A percentile compares a stretch with the other conserved stretches of the same genome.
Evolutionary conservation across 2,888 invertebrate genomes (phyloP).

Genomic region (Tenthredo distinguenda): DNA sequence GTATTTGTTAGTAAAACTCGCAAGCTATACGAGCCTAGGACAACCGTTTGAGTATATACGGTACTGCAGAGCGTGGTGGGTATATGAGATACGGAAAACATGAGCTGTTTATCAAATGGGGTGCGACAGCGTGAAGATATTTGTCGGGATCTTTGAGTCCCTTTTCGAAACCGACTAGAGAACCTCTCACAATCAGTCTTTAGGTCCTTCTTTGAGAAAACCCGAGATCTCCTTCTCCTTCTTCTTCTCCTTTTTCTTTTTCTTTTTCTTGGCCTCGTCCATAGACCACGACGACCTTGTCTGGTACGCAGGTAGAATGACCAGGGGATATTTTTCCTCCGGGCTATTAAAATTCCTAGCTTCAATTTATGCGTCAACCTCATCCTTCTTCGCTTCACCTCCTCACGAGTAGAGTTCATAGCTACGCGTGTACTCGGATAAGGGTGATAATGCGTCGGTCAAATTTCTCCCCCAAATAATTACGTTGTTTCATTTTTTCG

Average conservation of each 20-base stretch:
- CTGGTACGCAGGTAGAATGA: constrained; percentile 60
- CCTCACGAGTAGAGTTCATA: background rate
- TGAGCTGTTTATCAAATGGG: constrained; percentile 49
- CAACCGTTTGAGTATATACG: constrained; percentile 53
- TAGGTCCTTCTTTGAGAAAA: background rate
- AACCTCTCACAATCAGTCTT: background rate
- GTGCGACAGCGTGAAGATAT: constrained; percentile 53
- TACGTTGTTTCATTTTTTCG: no score
- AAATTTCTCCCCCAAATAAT: no score
- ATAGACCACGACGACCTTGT: constrained; percentile 58
- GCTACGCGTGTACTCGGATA: background rate
- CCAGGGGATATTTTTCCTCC: constrained; percentile 36
- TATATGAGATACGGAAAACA: constrained; percentile 36
- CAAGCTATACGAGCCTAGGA: constrained; percentile 47
- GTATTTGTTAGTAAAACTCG: background rate
- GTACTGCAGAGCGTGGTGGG: constrained; percentile 53
- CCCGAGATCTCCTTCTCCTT: background rate
- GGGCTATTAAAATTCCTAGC: constrained; percentile 43
- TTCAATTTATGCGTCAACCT: constrained; percentile 29
- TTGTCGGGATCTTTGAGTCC: constrained; percentile 52
- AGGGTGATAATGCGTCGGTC: no score
- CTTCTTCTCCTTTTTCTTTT: background rate
- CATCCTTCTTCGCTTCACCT: background rate
- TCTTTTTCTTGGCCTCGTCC: background rate
- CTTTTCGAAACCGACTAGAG: background rate